phyloP scores from a whole-genome alignment of 2,888 invertebrate genomes.

The Sinotaia quadrata region DNA sequence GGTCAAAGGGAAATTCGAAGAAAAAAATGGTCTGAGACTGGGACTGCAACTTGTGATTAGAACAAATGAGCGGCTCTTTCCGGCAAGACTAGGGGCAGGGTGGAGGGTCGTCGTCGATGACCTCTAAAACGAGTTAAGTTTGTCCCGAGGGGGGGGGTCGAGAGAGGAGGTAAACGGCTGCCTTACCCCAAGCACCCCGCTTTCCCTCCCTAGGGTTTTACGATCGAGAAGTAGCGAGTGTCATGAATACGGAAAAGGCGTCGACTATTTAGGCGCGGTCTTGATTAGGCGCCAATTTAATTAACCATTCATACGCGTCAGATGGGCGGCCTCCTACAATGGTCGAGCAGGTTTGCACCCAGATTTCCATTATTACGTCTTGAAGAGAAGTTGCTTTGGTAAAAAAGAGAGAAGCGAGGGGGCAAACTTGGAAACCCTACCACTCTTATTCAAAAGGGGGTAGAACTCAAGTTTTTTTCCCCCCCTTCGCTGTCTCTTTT shows the following conservation, averaged over 20 bases:
- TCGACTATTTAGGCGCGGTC: conserved; percentile 2
- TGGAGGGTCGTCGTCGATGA: not conserved
- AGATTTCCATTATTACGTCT: conserved; percentile 19
- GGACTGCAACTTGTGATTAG: conserved; percentile 1
- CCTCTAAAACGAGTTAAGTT: conserved; percentile 23
- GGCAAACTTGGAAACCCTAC: too few relatives aligned
- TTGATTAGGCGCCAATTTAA: conserved; percentile 20
- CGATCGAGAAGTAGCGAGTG: not conserved
- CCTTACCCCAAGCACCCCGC: too few relatives aligned
- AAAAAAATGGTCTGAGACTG: not conserved
- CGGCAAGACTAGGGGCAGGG: conserved; percentile 9
- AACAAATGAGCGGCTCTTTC: conserved; percentile 14
- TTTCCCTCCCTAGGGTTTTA: not conserved
- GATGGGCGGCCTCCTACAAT: conserved; percentile 10
- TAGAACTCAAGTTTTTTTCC: too few relatives aligned
- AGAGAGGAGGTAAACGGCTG: too few relatives aligned
- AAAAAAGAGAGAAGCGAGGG: too few relatives aligned
- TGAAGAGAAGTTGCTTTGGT: too few relatives aligned
- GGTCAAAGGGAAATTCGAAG: not conserved
- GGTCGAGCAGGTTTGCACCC: not conserved
- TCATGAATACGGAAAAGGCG: conserved; percentile 16
- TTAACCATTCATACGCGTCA: conserved; percentile 24
- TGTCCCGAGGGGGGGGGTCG: conserved; percentile 9
- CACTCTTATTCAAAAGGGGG: too few relatives aligned
- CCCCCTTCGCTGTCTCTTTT: too few relatives aligned